These are phyloP conservation scores for Austrofundulus limnaeus DNA, from an alignment of 2,113 vertebrate species.

Conservation along the genomic window DNA sequence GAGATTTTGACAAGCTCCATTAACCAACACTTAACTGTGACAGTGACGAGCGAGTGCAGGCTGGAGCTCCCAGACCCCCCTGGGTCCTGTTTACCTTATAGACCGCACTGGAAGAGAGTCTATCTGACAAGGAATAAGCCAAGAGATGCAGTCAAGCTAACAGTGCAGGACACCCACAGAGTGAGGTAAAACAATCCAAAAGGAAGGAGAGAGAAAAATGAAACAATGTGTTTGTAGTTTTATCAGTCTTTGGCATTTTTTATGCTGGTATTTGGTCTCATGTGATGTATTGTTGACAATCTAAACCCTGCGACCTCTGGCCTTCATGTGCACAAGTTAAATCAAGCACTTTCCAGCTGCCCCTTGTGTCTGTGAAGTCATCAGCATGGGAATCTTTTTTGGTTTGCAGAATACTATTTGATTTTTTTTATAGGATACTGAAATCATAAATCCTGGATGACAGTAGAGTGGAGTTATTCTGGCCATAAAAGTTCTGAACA, in stretches of 20 bases:
- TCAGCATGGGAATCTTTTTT: slow-evolving; percentile 56
- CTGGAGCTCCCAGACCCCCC: slow-evolving; percentile 55
- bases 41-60: slow-evolving; percentile 56
- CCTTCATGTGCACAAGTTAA: slow-evolving; percentile 6
- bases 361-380: slow-evolving; percentile 28
- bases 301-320: not conserved
- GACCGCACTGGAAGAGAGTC: slow-evolving; percentile 61
- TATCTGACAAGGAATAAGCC: slow-evolving; percentile 61
- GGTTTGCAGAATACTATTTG: slow-evolving; percentile 52
- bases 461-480: no score
- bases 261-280: not conserved
- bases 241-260: not conserved
- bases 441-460: no score
- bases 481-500: no score
- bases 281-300: slow-evolving; percentile 2
- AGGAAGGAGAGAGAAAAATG: not conserved
- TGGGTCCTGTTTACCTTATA: slow-evolving; percentile 70
- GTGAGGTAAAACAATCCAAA: slow-evolving; percentile 22
- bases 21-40: slow-evolving; percentile 68
- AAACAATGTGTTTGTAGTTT: not conserved
- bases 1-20: slow-evolving; percentile 70
- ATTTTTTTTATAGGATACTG: slow-evolving; percentile 20
- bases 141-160: slow-evolving; percentile 49
- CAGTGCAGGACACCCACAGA: slow-evolving; percentile 51
- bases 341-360: slow-evolving; percentile 46